Base-by-base conservation (phyloP, 2,888 invertebrate genomes). In the Campoplex capitator region DNA sequence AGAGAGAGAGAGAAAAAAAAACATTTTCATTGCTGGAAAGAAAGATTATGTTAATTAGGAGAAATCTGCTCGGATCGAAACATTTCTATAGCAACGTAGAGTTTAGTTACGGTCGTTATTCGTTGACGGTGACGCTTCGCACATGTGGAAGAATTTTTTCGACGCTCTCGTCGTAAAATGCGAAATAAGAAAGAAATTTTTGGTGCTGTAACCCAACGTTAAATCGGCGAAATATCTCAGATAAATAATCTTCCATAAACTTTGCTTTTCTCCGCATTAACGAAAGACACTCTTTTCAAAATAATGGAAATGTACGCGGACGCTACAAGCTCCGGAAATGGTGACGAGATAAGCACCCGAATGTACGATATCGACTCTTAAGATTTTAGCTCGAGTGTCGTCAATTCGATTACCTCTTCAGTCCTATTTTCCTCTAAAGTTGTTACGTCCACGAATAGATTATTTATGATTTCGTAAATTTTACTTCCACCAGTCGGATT, bases 21-120 rank as follows among this genome's bases (percentile, higher is more conserved):
- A 79, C 48, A 67, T 83, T 87, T 85, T 84, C 84, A 67, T 68
- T 51, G 48, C 13, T 54, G 78, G 28, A 67, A 83, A 28, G 71
- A 77, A 74, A 86, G 86, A 88, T 88, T 88, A 88, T 88, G 88
- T 73, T 85, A 88, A 88, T 88, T 58, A 83, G 73, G 88, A 88
- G 88, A 88, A 88, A 88, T 88, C 82, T 75, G 79, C 62, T 70
- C 56, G 70, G 80, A 82, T 74, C 56, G 70, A 48, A 78, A 74
- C 62, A 58, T 76, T 75, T 67, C 38, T 74, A 67, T 23, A 51
- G 62, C 28, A 56, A 35, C 42, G 45, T 45, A 68, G 48, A 18
- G 62, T 76, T 75, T 71, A 28, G 45, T 76, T 74, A 28, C 80
- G 48, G 48, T 75, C 80, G 62, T 71, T 56, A 48, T 48, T 65